phyloP scores from a whole-genome alignment of 1,140 invertebrate genomes.

The Ridgeia piscesae region DNA sequence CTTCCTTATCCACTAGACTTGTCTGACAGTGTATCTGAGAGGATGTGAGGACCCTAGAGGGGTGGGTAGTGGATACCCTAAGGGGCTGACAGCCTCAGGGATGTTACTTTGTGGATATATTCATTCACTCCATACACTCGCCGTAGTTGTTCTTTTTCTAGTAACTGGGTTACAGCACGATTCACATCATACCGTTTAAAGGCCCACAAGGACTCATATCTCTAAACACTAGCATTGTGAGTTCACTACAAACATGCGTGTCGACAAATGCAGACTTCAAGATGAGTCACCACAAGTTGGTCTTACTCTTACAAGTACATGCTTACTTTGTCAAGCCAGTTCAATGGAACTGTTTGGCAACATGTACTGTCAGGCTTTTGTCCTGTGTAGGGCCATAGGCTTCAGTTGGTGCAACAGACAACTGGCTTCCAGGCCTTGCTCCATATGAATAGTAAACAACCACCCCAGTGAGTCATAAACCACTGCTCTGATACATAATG shows the following conservation, averaged over 20 bases:
- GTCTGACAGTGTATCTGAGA: not conserved
- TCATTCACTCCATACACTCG: not conserved
- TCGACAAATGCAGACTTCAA: too few species aligned
- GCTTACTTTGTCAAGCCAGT: not conserved
- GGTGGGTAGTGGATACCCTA: not conserved
- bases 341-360: not conserved
- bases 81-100: not conserved
- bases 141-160: not conserved
- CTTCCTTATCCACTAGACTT: not conserved
- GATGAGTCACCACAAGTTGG: too few species aligned
- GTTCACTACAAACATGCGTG: too few species aligned
- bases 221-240: too few species aligned
- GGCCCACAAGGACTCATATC: too few species aligned
- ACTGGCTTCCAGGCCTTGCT: not conserved
- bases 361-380: not conserved
- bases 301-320: not conserved
- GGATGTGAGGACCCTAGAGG: not conserved
- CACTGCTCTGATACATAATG: not conserved
- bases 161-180: not conserved
- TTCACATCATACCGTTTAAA: too few species aligned
- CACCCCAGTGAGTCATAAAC: not conserved
- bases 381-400: not conserved
- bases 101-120: not conserved
- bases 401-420: not conserved
- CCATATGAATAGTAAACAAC: not conserved